These are phyloP conservation scores for Apis laboriosa DNA, from an alignment of 1,140 invertebrate species.

Conservation along the genomic window DNA sequence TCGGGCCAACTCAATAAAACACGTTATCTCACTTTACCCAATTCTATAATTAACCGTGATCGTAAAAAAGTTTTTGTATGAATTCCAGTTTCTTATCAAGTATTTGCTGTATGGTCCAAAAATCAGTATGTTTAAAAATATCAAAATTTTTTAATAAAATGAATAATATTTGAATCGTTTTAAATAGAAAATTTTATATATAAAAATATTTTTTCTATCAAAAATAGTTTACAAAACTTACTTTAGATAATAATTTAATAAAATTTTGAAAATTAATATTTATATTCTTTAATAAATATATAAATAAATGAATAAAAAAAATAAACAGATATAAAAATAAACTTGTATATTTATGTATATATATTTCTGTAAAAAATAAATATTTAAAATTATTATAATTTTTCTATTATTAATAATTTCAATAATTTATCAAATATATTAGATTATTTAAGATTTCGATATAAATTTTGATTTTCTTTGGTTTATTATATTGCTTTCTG, in stretches of 20 bases:
- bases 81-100: constrained; percentile 3
- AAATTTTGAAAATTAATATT: too few relatives aligned
- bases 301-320: too few relatives aligned
- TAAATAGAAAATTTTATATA: not conserved
- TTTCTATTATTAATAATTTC: too few relatives aligned
- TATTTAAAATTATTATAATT: too few relatives aligned
- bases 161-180: not conserved
- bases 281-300: too few relatives aligned
- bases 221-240: too few relatives aligned
- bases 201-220: too few relatives aligned
- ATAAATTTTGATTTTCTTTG: not conserved
- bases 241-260: too few relatives aligned
- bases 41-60: constrained; percentile 31
- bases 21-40: constrained; percentile 16
- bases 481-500: not conserved
- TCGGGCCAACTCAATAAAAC: constrained; percentile 8
- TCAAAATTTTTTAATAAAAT: not conserved
- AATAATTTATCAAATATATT: too few relatives aligned
- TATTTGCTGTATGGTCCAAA: not conserved
- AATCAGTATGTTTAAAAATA: not conserved
- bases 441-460: not conserved
- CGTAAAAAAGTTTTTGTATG: not conserved
- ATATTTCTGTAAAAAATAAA: too few relatives aligned
- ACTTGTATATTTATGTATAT: too few relatives aligned
- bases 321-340: too few relatives aligned